phyloP scores from a whole-genome alignment of 92 coral and sea anemone species.

The Hydrozoanthus gracilis region DNA sequence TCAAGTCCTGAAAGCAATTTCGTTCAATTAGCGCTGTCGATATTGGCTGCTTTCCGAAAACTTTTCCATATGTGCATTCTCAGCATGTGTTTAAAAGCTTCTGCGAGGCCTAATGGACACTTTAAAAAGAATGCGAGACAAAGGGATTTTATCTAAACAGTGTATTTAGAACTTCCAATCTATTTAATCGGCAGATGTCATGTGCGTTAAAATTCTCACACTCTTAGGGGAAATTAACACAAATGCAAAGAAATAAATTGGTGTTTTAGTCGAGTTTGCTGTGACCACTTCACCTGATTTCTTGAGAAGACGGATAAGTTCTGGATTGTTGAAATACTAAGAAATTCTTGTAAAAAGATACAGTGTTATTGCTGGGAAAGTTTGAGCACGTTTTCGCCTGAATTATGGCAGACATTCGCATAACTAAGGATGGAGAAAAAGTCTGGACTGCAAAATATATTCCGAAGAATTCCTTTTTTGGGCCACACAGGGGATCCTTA shows the following conservation, averaged over 20 bases:
- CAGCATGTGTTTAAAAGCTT: slow-evolving; percentile 88
- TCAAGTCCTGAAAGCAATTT: slow-evolving; percentile 65
- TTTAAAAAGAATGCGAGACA: slow-evolving; percentile 75
- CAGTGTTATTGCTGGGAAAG: too few relatives aligned
- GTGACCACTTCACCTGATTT: slow-evolving; percentile 32
- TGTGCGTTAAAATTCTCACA: slow-evolving; percentile 76
- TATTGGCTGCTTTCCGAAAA: slow-evolving; percentile 49
- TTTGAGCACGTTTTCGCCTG: background rate
- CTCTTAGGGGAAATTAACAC: slow-evolving; percentile 68
- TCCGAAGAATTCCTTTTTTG: slow-evolving; percentile 67
- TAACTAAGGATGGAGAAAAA: slow-evolving; percentile 56
- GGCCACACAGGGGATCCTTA: slow-evolving; percentile 56
- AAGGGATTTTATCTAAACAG: slow-evolving; percentile 86
- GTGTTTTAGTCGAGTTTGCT: slow-evolving; percentile 35
- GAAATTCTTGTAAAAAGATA: background rate
- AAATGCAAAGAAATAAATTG: slow-evolving; percentile 63
- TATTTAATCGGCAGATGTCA: slow-evolving; percentile 85
- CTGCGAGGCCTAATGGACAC: slow-evolving; percentile 77
- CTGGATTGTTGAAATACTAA: background rate
- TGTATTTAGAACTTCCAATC: slow-evolving; percentile 84
- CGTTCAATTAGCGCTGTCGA: slow-evolving; percentile 69
- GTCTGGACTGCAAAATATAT: slow-evolving; percentile 70
- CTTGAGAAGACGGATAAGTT: slow-evolving; percentile 12
- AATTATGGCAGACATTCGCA: slow-evolving; percentile 65
- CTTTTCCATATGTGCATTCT: slow-evolving; percentile 71